These are phyloP conservation scores for Sacculina carcini DNA, from an alignment of 2,888 invertebrate species.

Conservation along the genomic window DNA sequence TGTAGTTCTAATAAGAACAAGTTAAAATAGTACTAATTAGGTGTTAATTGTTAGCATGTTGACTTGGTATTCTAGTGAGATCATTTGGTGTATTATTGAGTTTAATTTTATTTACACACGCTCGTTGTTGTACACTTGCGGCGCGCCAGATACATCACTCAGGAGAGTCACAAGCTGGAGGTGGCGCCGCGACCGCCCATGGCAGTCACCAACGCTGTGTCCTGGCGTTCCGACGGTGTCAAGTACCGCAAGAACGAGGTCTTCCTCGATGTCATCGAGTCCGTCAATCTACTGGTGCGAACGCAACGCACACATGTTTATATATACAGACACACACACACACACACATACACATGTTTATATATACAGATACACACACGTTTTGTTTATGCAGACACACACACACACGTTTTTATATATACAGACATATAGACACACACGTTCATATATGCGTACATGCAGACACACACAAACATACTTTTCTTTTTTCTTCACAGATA, in stretches of 20 bases:
- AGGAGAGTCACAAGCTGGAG: slow-evolving; percentile 91
- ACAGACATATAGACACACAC: too few species aligned
- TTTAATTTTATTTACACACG: too few species aligned
- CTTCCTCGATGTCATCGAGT: slow-evolving; percentile 94
- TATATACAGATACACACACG: neutral
- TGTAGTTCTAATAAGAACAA: neutral
- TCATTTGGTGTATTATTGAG: too few species aligned
- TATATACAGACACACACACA: neutral
- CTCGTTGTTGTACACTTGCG: neutral
- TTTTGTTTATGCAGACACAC: neutral
- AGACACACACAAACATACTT: too few species aligned
- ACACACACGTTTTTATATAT: too few species aligned
- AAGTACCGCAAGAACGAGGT: slow-evolving; percentile 98
- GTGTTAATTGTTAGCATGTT: too few species aligned
- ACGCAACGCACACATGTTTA: neutral
- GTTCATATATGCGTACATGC: too few species aligned
- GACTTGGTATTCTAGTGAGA: too few species aligned
- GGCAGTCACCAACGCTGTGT: slow-evolving; percentile 98
- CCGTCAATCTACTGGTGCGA: slow-evolving; percentile 58
- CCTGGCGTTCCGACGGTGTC: slow-evolving; percentile 93
- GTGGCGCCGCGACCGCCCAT: slow-evolving; percentile 85
- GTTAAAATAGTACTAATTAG: neutral
- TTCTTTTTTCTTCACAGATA: too few species aligned
- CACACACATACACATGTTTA: neutral
- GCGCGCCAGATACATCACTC: slow-evolving; percentile 51